Base-by-base conservation (phyloP, 2,888 invertebrate species). In the Osmoderma eremita region DNA sequence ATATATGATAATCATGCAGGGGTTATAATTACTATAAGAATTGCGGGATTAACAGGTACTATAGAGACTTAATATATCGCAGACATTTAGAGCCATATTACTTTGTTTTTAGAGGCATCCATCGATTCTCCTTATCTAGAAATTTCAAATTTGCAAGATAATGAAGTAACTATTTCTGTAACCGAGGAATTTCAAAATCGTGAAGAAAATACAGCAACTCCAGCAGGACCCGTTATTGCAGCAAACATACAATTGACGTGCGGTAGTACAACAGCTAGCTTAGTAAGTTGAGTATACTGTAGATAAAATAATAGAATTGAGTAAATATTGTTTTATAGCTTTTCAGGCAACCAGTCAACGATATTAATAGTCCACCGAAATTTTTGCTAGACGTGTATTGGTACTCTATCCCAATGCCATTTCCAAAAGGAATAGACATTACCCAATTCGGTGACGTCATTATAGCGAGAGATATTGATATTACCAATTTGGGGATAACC, bases 361-460 rank as follows among this genome's bases (percentile, higher is more conserved):
- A 87, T 69, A 84, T 84, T 12, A 87, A 87, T 72, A 86, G 85
- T 69, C 80, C 73, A 0, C 87, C 87, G 1, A 70, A 56, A 58
- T 86, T 86, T 70, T 42, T 62, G 3, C 77, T 82, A 13, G 64
- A 75, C 18, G 73, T 70, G 17, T 84, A 82, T 68, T 78, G 76
- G 20, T 85, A 83, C 69, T 79, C 74, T 3, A 75, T 87, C n/a
- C 79, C 83, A 2, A 83, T 85, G 39, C 87, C 87, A 1, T 69
- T 84, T 53, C 82, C 70, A 6, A 5, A 53, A 6, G 22, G 15
- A 10, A 38, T 72, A 66, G 73, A 80, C 13, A 75, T 87, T 22
- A 83, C 85, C 0, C 78, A 81, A 56, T 77, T 82, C n/a, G 80
- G 83, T 45, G 69, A 66, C 1, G 77, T 79, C 24, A 81, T 87